Percentiles rank a stretch among this genome's conserved stretches.
Conservation (phyloP, 2,888 invertebrate genomes). For the Campoplex nolae region DNA sequence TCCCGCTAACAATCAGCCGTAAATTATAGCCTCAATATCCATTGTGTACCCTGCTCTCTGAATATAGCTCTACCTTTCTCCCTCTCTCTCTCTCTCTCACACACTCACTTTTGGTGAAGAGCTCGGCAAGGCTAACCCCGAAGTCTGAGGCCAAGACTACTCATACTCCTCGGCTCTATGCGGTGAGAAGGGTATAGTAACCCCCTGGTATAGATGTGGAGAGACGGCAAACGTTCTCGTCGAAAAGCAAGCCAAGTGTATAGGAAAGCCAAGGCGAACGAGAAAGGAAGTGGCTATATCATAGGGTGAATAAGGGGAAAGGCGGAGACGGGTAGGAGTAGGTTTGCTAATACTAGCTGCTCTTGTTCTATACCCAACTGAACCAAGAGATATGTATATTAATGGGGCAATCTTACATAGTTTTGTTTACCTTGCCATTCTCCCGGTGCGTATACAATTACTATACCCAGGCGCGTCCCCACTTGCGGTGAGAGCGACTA, state of each 20-base stretch:
- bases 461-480: slow-evolving; percentile 77
- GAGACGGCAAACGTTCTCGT: slow-evolving; percentile 53
- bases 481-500: slow-evolving; percentile 71
- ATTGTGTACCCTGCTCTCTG: slow-evolving; percentile 82
- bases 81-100: slow-evolving; percentile 61
- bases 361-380: slow-evolving; percentile 79
- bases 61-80: slow-evolving; percentile 64
- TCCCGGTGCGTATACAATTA: slow-evolving; percentile 83
- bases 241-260: slow-evolving; percentile 46
- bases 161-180: slow-evolving; percentile 76
- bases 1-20: slow-evolving; percentile 84
- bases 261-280: slow-evolving; percentile 51
- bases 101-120: slow-evolving; percentile 40
- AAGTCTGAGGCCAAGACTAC: slow-evolving; percentile 84
- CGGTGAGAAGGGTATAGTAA: slow-evolving; percentile 52
- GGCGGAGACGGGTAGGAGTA: slow-evolving; percentile 64
- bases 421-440: slow-evolving; percentile 85
- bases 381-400: slow-evolving; percentile 85
- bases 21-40: slow-evolving; percentile 85
- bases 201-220: slow-evolving; percentile 38
- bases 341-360: slow-evolving; percentile 66
- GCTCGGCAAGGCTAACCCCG: slow-evolving; percentile 80
- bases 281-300: slow-evolving; percentile 50
- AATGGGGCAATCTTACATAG: slow-evolving; percentile 85
- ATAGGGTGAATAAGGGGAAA: slow-evolving; percentile 60